These are phyloP conservation scores for Coregonus sp. DNA, from an alignment of 2,797 vertebrate genomes.

Conservation along the genomic window DNA sequence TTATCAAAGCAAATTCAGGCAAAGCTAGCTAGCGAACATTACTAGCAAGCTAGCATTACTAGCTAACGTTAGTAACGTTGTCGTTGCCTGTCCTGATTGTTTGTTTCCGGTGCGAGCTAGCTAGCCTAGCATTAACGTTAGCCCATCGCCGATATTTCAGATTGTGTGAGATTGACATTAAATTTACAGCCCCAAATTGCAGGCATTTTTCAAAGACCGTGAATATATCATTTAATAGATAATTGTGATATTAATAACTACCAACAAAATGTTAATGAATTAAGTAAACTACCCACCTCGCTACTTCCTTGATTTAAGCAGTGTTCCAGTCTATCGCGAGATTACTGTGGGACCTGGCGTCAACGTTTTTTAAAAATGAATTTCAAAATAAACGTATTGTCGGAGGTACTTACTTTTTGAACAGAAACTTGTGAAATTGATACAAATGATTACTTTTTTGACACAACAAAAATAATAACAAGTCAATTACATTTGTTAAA, in stretches of 20 bases:
- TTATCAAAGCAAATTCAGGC: not conserved
- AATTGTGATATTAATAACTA: not conserved
- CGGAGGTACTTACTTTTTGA: not conserved
- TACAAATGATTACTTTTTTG: not conserved
- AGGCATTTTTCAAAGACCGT: not conserved
- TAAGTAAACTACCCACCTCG: not conserved
- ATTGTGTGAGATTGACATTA: not conserved
- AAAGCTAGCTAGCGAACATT: slow-evolving; percentile 18
- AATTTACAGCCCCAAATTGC: not conserved
- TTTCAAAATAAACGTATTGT: not conserved
- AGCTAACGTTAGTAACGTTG: slow-evolving; percentile 21
- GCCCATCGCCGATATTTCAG: not conserved
- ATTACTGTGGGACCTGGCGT: not conserved
- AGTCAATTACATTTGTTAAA: no score
- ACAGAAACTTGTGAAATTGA: not conserved
- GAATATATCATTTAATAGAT: not conserved
- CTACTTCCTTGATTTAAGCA: not conserved
- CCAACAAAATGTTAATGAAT: not conserved
- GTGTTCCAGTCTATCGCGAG: not conserved
- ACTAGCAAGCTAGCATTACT: slow-evolving; percentile 20
- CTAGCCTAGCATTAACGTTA: not conserved
- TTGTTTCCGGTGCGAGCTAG: not conserved
- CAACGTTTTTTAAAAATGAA: not conserved
- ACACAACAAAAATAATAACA: no score
- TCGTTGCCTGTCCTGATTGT: not conserved